Evolutionary conservation across 2,888 invertebrate genomes (phyloP), one percentile per base, ranked within the genome.

Genomic region (Xanthia icteritia): DNA sequence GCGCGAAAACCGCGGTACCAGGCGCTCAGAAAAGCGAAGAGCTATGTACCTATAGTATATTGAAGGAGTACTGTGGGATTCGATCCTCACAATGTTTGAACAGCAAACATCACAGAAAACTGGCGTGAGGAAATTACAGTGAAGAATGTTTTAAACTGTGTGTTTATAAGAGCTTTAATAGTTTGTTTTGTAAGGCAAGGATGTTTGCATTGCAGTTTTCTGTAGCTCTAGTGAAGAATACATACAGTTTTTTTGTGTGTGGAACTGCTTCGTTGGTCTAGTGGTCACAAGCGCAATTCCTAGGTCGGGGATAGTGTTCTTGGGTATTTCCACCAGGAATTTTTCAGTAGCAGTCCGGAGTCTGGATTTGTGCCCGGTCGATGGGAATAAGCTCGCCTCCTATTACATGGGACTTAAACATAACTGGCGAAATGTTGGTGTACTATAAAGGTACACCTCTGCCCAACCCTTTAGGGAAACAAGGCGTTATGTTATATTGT

Each of bases 81-180:
- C 83, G 82, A 88, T 89, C 81, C 88, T 87, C 81, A 80, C 84
- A 79, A 80, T 88, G 89, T 89, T 89, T 89, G 87, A 87, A 86
- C 83, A 85, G 89, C 87, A 90, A 91, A 91, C 89, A 90, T 83
- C 82, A 77, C 78, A 78, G 73, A 58, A 89, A 86, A 89, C 83
- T 80, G 70, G 60, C 45, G 58, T 8, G 31, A 11, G 48, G 45
- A 85, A 69, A 81, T 58, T 77, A 82, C 78, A 58, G 31, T 27
- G 27, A 45, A 51, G 42, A 54, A 5, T 60, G 27, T 82, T 79
- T 60, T 71, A 54, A 79, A 79, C 69, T 58, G 27, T 60, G n/a
- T 77, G 17, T 56, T 31, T 64, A 8, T 58, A 68, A 2, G 51
- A 4, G 20, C 2, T 82, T 23, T 31, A 60, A 31, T 45, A n/a